Conservation (phyloP, 2,888 invertebrate species). For the Tachina fera region DNA sequence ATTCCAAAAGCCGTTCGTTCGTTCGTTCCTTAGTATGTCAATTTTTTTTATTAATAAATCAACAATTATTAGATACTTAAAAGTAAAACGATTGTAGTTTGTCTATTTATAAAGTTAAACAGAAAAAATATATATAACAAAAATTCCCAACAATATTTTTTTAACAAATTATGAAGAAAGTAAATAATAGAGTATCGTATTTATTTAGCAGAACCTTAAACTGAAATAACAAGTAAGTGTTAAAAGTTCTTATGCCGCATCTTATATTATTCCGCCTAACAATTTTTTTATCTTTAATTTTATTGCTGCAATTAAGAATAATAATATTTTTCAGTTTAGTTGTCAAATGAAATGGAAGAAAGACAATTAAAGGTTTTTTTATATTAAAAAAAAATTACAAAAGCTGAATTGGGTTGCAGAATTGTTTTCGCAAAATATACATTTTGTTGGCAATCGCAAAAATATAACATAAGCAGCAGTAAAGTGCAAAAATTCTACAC, state of each 20-base stretch:
- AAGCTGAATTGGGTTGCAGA: too few relatives aligned
- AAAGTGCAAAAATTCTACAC: too few relatives aligned
- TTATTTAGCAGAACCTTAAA: conserved; percentile 21
- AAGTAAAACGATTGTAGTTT: background rate
- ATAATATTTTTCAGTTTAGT: background rate
- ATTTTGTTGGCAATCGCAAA: too few relatives aligned
- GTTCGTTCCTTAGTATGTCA: background rate
- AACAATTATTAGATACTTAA: background rate
- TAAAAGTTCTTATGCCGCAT: conserved; percentile 34
- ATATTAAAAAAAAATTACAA: background rate
- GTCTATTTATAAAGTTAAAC: background rate
- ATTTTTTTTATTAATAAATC: background rate
- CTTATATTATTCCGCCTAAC: conserved; percentile 3
- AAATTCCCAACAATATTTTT: conserved; percentile 17
- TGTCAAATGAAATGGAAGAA: background rate
- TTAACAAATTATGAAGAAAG: conserved; percentile 22
- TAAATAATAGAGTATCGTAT: conserved; percentile 6
- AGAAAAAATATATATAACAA: background rate
- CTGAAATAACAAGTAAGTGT: conserved; percentile 47
- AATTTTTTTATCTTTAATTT: conserved; percentile 40
- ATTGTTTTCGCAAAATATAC: too few relatives aligned
- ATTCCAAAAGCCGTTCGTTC: too few relatives aligned
- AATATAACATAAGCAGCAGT: too few relatives aligned
- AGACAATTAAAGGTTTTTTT: background rate
- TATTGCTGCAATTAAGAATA: conserved; percentile 29